Evolutionary conservation across 2,113 vertebrate species (phyloP).

Genomic region (Phalacrocorax brasilianus): DNA sequence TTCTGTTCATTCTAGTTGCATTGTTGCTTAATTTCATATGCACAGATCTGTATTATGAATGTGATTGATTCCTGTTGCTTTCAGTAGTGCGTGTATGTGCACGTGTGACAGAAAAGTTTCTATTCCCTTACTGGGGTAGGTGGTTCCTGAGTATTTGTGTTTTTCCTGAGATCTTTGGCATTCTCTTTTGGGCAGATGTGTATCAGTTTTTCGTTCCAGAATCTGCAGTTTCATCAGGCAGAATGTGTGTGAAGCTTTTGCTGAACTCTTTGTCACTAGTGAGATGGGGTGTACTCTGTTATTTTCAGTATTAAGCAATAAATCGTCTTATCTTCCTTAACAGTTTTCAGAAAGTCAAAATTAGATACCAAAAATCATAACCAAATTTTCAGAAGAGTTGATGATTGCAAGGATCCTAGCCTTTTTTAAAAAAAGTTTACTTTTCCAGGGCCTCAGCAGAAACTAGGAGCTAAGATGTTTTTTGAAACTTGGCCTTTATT

Average conservation of each 20-base stretch:
- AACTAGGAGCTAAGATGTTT: not conserved
- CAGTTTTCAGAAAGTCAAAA: not conserved
- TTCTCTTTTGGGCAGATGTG: not conserved
- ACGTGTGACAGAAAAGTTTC: not conserved
- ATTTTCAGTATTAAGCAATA: not conserved
- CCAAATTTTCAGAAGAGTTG: not conserved
- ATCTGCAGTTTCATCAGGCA: not conserved
- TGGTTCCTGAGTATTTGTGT: not conserved
- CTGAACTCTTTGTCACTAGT: not conserved
- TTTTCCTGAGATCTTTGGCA: not conserved
- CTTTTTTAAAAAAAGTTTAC: not conserved
- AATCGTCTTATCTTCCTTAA: not conserved
- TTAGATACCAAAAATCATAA: not conserved
- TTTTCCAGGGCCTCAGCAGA: not conserved
- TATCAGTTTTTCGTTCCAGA: not conserved
- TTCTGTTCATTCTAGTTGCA: fast-evolving
- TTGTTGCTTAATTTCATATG: fast-evolving
- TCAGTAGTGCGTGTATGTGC: fast-evolving
- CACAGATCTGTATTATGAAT: fast-evolving
- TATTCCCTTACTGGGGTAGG: not conserved
- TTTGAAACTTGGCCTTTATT: not conserved
- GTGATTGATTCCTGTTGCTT: not conserved
- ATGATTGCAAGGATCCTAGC: not conserved
- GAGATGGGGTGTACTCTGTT: not conserved
- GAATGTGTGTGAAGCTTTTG: not conserved